These are phyloP conservation scores for Chloroceryle amazona DNA, from an alignment of 2,797 vertebrate species.

Conservation along the genomic window DNA sequence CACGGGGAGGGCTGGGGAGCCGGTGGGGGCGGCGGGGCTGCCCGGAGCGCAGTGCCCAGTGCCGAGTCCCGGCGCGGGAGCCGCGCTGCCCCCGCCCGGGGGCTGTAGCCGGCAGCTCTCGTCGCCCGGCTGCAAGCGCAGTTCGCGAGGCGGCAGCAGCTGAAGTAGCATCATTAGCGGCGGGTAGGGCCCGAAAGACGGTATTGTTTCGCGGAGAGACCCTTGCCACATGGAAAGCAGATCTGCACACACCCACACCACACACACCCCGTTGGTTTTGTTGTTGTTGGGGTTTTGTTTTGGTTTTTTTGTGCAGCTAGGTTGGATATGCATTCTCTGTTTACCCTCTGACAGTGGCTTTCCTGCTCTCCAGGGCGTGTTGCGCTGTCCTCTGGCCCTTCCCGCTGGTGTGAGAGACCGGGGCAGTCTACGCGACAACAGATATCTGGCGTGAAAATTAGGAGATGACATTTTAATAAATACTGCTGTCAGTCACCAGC, in stretches of 20 bases:
- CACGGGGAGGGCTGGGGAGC: neutral
- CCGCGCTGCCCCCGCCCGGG: neutral
- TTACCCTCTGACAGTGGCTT: neutral
- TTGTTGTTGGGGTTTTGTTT: no score
- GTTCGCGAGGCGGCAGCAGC: neutral
- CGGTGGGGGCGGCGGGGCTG: neutral
- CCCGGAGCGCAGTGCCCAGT: neutral
- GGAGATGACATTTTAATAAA: conserved; percentile 72
- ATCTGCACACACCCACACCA: no score
- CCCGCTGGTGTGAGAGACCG: neutral
- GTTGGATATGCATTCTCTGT: neutral
- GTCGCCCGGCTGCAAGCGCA: neutral
- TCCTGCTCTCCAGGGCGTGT: neutral
- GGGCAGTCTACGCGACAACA: neutral
- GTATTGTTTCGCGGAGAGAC: neutral
- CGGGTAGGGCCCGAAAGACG: neutral
- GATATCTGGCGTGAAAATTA: conserved; percentile 61
- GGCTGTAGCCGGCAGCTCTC: neutral
- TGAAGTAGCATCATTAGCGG: neutral
- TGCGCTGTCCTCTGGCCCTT: neutral
- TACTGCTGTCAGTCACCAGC: conserved; percentile 39
- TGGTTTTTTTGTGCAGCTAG: neutral
- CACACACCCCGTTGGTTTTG: no score
- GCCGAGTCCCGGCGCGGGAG: neutral
- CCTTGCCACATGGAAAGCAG: neutral